A percentile compares a stretch with the other conserved stretches of the same genome.
phyloP scores from a whole-genome alignment of 2,888 invertebrate species.

The Netelia inedita region DNA sequence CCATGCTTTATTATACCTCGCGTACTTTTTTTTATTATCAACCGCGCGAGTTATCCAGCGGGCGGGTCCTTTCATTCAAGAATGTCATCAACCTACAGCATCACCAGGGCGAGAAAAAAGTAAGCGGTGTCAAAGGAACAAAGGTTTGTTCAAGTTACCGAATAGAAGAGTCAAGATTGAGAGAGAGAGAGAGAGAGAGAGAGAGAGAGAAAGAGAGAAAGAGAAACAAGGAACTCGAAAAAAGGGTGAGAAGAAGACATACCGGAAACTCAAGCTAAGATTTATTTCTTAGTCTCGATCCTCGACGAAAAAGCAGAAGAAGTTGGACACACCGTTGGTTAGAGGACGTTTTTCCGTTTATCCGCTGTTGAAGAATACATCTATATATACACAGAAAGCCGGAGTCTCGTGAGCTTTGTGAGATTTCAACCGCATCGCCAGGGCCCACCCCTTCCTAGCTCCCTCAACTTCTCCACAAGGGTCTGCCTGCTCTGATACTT shows the following conservation, averaged over 20 bases:
- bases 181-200: neutral
- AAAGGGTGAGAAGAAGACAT: constrained; percentile 15
- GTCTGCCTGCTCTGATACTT: constrained; percentile 45
- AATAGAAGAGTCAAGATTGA: constrained; percentile 28
- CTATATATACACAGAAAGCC: neutral
- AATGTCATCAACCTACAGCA: neutral
- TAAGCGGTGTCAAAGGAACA: constrained; percentile 48
- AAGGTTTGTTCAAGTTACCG: constrained; percentile 27
- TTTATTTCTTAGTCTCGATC: constrained; percentile 62
- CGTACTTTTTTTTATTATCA: neutral
- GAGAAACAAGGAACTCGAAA: neutral
- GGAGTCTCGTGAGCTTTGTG: neutral
- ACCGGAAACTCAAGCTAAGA: constrained; percentile 24
- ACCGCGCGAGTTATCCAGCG: constrained; percentile 24
- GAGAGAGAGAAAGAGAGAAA: neutral
- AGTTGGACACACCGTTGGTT: constrained; percentile 36
- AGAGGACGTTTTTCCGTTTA: constrained; percentile 34
- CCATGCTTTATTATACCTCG: neutral
- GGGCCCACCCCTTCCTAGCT: neutral
- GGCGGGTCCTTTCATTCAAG: constrained; percentile 29
- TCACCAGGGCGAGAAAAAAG: neutral
- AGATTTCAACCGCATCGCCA: constrained; percentile 38
- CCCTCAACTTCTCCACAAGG: constrained; percentile 21
- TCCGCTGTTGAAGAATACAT: constrained; percentile 24
- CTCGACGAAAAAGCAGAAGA: constrained; percentile 33